Evolutionary conservation across 2,113 vertebrate species (phyloP).

Genomic region (Tapirus terrestris): DNA sequence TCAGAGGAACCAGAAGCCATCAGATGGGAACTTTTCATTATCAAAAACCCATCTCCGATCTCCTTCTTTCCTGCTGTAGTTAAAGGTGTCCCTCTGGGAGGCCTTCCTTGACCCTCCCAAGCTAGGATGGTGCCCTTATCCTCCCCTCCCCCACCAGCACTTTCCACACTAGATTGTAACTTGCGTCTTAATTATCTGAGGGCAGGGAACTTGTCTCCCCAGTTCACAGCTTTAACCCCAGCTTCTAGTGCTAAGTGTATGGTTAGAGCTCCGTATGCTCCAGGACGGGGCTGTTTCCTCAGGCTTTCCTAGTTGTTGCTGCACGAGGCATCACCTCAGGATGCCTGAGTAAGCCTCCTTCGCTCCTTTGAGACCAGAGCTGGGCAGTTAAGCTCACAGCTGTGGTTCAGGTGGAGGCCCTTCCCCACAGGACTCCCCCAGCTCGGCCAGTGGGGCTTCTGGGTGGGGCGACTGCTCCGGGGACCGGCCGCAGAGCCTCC

Average conservation of each 20-base stretch:
- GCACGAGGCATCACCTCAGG: background rate
- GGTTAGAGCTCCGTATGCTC: background rate
- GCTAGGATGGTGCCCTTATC: background rate
- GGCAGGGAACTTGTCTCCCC: background rate
- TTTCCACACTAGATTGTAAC: background rate
- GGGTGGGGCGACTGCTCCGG: background rate
- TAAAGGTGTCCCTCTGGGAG: background rate
- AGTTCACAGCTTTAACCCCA: background rate
- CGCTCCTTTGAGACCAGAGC: background rate
- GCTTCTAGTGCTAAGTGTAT: background rate
- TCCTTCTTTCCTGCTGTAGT: background rate
- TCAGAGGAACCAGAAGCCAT: constrained; percentile 13
- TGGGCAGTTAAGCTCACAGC: background rate
- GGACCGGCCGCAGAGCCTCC: rapidly evolving
- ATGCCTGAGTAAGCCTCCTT: background rate
- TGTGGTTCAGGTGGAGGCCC: background rate
- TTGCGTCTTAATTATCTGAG: background rate
- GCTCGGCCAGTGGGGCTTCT: background rate
- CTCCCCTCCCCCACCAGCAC: background rate
- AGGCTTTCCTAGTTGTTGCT: background rate
- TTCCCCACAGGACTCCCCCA: background rate
- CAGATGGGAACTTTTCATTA: background rate
- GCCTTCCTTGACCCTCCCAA: background rate
- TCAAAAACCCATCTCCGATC: background rate
- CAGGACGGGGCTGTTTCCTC: background rate